phyloP scores from a whole-genome alignment of 2,113 vertebrate genomes.

The Leptosomus discolor region DNA sequence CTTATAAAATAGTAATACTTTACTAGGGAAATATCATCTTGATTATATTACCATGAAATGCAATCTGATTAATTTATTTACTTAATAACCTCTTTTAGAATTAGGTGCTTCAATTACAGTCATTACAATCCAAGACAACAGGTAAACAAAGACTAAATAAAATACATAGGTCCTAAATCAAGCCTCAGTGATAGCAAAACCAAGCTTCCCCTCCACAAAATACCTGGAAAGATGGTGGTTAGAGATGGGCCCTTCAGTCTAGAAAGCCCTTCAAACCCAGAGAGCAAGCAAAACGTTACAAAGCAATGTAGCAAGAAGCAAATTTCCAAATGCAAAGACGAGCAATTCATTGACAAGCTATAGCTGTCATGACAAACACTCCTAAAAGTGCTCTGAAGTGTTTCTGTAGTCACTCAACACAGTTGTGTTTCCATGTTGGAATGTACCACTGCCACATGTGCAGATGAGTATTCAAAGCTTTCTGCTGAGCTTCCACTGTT shows the following conservation, averaged over 20 bases:
- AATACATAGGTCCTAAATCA: background rate
- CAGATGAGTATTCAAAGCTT: background rate
- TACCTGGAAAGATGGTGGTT: background rate
- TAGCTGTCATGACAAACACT: fast-evolving
- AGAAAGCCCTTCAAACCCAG: background rate
- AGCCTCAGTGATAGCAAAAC: background rate
- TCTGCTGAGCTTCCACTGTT: background rate
- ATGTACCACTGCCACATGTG: fast-evolving
- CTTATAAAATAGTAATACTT: conserved; percentile 68
- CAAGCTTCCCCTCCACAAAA: background rate
- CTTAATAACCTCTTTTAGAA: conserved; percentile 51
- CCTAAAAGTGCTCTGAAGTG: background rate
- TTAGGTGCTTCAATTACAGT: conserved; percentile 40
- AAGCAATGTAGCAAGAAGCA: background rate
- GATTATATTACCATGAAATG: conserved; percentile 60
- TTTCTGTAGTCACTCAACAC: no score
- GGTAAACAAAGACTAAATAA: conserved; percentile 38
- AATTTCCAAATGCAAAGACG: background rate
- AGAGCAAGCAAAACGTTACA: background rate
- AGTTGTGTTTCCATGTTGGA: fast-evolving
- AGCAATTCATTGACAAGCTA: background rate
- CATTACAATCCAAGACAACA: conserved; percentile 46
- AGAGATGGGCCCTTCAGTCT: background rate
- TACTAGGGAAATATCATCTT: conserved; percentile 45
- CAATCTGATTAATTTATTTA: conserved; percentile 66